Evolutionary conservation across 1,140 invertebrate genomes (phyloP), one percentile per base, ranked within the genome.

Genomic region (Drosophila baimaii): DNA sequence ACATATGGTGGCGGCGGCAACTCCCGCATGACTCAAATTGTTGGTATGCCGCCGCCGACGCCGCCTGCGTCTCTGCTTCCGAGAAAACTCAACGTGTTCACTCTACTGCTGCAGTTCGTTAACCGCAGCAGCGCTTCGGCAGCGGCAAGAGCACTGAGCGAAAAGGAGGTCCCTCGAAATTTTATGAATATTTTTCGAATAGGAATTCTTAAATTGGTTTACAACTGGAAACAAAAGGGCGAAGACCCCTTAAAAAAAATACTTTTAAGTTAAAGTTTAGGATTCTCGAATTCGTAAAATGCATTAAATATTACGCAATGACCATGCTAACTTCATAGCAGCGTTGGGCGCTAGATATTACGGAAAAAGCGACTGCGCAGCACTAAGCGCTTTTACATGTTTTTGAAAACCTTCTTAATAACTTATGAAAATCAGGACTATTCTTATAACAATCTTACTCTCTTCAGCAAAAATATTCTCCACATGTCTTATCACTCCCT

Each of bases 101-200:
- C 58, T 49, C 27, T 63, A 27, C 58, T 17, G 5, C 49, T 78
- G 77, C 75, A 85, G 81, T 84, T 84, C 81, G 81, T 84, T 84
- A 77, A 77, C 81, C 61, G 62, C 57, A 31, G 69, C 54, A 21
- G 31, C 52, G 47, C 25, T 19, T 43, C 9, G 43, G 39, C 68
- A 21, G 47, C 66, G 10, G 7, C 31, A 19, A 15, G 19, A 46
- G 47, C 59, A 69, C 65, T 17, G 29, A 27, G 17, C 29, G 17
- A 69, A 69, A 69, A 25, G n/a, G 13, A 5, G 13, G 13, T 21
- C 4, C 9, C 13, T 21, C 31, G n/a, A 7, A 17, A 27, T 49
- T n/a, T 10, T 10, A 10, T 9, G 8, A n/a, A 7, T 13, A 46
- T 23, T 4, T 35, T 35, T 35, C 5, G 1, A 15, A 35, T 15